Percentiles rank a stretch among this genome's conserved stretches.
Evolutionary conservation across 2,797 vertebrate genomes (phyloP).

Genomic region (Hybognathus amarus): DNA sequence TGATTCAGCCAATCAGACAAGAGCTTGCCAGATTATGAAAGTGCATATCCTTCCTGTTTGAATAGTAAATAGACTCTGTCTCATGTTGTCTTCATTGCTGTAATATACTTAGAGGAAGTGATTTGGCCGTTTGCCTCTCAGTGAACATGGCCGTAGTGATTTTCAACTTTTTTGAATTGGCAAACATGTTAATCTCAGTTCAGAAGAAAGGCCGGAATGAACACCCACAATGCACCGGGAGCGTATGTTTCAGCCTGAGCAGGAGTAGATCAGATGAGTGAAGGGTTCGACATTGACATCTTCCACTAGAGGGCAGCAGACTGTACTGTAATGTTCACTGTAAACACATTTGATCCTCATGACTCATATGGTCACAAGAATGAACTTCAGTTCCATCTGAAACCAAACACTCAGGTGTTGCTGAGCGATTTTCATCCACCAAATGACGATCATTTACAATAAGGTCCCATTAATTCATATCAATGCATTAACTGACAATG

Average conservation of each 20-base stretch:
- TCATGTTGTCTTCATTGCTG: not conserved
- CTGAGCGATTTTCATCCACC: not conserved
- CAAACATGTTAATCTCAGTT: not conserved
- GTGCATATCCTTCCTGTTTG: not conserved
- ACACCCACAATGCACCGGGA: no score
- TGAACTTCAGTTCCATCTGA: not conserved
- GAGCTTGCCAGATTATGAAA: not conserved
- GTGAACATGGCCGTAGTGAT: not conserved
- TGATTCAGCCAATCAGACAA: not conserved
- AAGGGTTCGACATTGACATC: conserved; percentile 33
- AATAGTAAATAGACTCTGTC: not conserved
- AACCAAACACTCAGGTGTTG: not conserved
- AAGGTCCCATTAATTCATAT: not conserved
- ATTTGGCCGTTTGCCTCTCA: not conserved
- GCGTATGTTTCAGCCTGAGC: no score
- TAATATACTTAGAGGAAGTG: not conserved
- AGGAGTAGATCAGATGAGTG: not conserved
- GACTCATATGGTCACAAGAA: not conserved
- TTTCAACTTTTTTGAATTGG: not conserved
- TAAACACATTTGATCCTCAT: conserved; percentile 11
- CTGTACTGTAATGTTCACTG: conserved; percentile 15
- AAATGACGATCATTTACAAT: no score
- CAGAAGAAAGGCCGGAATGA: not conserved
- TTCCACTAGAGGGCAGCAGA: conserved; percentile 58
- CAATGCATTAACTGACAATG: not conserved